phyloP scores from a whole-genome alignment of 92 coral and sea anemone genomes.

The Parazoanthus atlanticus region DNA sequence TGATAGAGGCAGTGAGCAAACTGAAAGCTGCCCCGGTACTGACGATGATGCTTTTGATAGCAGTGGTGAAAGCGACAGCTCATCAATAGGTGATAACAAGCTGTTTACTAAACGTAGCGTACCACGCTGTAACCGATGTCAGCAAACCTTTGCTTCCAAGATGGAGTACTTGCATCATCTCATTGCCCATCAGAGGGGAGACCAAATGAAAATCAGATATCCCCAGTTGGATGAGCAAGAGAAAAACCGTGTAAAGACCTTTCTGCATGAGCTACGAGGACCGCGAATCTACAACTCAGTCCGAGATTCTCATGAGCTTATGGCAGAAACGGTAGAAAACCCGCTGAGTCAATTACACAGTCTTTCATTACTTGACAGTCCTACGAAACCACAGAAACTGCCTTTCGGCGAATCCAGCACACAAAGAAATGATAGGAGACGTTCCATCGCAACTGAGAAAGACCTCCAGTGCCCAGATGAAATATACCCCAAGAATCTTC shows the following conservation, averaged over 20 bases:
- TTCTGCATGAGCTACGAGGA: slow-evolving; percentile 18
- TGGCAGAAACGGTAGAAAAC: slow-evolving; percentile 7
- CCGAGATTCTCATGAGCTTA: neutral
- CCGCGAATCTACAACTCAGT: slow-evolving; percentile 7
- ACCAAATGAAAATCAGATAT: slow-evolving; percentile 42
- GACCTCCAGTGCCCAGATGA: slow-evolving; percentile 17
- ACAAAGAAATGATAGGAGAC: no score
- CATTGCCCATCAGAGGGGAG: slow-evolving; percentile 82
- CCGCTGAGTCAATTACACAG: slow-evolving; percentile 25
- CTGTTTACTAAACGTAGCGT: slow-evolving; percentile 56
- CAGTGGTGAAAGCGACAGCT: slow-evolving; percentile 43
- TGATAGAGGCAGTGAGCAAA: slow-evolving; percentile 36
- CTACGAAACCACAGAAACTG: neutral
- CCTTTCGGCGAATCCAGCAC: neutral
- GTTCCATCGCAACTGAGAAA: neutral
- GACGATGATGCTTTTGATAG: slow-evolving; percentile 50
- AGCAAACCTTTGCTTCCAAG: slow-evolving; percentile 77
- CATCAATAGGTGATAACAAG: slow-evolving; percentile 31
- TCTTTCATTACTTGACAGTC: neutral
- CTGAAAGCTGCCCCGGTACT: slow-evolving; percentile 31
- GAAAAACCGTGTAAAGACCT: slow-evolving; percentile 1
- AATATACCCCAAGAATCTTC: slow-evolving; percentile 20
- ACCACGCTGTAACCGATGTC: slow-evolving; percentile 84
- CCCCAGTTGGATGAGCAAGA: slow-evolving; percentile 31
- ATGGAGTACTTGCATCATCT: slow-evolving; percentile 90